Evolutionary conservation across 1,140 invertebrate genomes (phyloP).

Genomic region (Calliphora vicina): DNA sequence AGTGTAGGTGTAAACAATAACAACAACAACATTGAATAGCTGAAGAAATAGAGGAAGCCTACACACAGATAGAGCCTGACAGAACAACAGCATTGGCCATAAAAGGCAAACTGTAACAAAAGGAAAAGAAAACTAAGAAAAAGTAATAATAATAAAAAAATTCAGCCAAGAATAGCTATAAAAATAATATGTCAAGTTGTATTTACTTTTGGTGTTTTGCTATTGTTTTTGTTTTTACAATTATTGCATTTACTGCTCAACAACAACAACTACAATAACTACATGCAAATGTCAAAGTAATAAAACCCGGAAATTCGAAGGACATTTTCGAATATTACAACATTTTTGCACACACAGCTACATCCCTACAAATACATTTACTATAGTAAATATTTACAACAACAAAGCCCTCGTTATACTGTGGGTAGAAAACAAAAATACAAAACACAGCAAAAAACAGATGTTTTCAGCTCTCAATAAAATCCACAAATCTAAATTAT

Average conservation of each 20-base stretch:
- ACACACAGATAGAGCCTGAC: no score
- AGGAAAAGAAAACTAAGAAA: background rate
- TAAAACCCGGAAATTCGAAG: constrained; percentile 41
- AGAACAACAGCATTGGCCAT: no score
- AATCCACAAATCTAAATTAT: background rate
- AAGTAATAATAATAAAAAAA: background rate
- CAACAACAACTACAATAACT: background rate
- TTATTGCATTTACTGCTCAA: background rate
- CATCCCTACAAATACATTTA: background rate
- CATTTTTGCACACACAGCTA: background rate
- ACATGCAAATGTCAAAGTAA: constrained; percentile 35
- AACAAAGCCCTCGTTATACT: background rate
- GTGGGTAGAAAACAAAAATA: background rate
- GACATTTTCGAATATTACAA: constrained; percentile 40
- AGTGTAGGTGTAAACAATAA: background rate
- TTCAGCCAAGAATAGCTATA: background rate
- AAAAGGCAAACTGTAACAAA: background rate
- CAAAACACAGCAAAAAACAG: constrained; percentile 12
- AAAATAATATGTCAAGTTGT: background rate
- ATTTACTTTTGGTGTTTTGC: background rate
- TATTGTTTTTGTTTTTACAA: background rate
- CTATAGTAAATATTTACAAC: background rate
- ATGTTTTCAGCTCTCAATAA: constrained; percentile 11
- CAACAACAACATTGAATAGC: background rate
- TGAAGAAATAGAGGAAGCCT: background rate